Evolutionary conservation across 2,888 invertebrate species (phyloP).

Genomic region (Seladonia tumulorum): DNA sequence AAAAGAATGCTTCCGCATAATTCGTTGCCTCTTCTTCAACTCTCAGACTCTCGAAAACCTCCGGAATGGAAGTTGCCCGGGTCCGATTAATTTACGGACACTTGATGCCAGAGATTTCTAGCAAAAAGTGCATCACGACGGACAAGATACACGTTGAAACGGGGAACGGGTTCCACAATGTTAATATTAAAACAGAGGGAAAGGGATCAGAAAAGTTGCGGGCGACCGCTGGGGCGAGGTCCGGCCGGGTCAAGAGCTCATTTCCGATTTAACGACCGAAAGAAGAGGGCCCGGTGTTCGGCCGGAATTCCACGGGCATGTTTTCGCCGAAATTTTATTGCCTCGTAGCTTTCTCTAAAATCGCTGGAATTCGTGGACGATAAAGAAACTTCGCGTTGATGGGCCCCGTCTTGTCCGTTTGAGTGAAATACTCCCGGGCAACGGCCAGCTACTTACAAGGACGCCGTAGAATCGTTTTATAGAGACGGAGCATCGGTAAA

Average conservation of each 20-base stretch:
- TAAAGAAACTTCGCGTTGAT: slow-evolving; percentile 24
- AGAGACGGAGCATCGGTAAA: not conserved
- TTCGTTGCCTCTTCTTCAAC: not conserved
- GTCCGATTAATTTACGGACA: not conserved
- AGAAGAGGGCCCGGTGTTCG: slow-evolving; percentile 26
- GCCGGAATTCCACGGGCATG: slow-evolving; percentile 37
- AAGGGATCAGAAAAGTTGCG: slow-evolving; percentile 54
- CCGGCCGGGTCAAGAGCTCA: slow-evolving; percentile 64
- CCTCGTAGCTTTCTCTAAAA: slow-evolving; percentile 46
- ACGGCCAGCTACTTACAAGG: not conserved
- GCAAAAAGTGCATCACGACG: not conserved
- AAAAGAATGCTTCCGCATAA: not conserved
- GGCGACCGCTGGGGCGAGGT: slow-evolving; percentile 33
- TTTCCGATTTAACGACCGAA: slow-evolving; percentile 68
- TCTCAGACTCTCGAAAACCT: not conserved
- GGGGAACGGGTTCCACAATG: too few relatives aligned
- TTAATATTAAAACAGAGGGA: not conserved
- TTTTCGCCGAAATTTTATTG: slow-evolving; percentile 61
- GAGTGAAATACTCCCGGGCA: slow-evolving; percentile 20
- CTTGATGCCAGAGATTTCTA: not conserved
- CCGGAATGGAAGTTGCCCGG: not conserved
- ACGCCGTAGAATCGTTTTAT: slow-evolving; percentile 16
- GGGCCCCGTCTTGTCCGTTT: not conserved
- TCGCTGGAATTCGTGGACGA: slow-evolving; percentile 27
- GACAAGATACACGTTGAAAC: not conserved